Base-by-base conservation (phyloP, 1,140 invertebrate genomes). In the Papilio dardanus region DNA sequence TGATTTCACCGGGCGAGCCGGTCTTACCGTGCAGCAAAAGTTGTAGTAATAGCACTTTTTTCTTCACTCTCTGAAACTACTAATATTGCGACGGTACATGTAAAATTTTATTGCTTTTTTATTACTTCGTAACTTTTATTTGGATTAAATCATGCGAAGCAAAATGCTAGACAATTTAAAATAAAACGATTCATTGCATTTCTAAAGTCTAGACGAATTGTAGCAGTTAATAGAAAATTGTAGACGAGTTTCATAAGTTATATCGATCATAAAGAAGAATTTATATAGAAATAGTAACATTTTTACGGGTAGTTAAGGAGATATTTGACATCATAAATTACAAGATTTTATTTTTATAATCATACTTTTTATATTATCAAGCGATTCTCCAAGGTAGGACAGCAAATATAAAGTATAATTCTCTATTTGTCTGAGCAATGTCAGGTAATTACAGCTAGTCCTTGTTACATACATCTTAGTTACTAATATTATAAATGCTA, bases 191-290 rank as follows among this genome's bases (percentile, higher is more conserved):
- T 16, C 24, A 62, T 30, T 62, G 54, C 24, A 30, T 62, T 62
- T 62, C 10, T 62, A 30, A 62, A 62, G 54, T 58, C 54, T 62
- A 62, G 54, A 28, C 54, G 54, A 28, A 58, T 62, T 10, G 12
- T 6, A 28, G 21, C 21, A 62, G 24, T 62, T 62, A 62, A 62
- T 62, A 62, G 54, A 62, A 62, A 62, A 62, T 30, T 62, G 54
- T 62, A 62, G 54, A 62, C 54, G 54, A 62, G 30, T 62, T 62
- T 62, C 24, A 14, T 62, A 62, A 62, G 3, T 62, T 62, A 28
- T 62, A 62, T 62, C 30, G 12, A 62, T 62, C 54, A 62, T 62
- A 62, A 62, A 62, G 2, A 10, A 28, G 0, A 28, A 62, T 62
- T 62, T 62, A 62, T 62, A 30, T 1, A 14, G 12, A 5, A 30